Base-by-base conservation (phyloP, 2,113 vertebrate genomes). In the Bos javanicus region DNA sequence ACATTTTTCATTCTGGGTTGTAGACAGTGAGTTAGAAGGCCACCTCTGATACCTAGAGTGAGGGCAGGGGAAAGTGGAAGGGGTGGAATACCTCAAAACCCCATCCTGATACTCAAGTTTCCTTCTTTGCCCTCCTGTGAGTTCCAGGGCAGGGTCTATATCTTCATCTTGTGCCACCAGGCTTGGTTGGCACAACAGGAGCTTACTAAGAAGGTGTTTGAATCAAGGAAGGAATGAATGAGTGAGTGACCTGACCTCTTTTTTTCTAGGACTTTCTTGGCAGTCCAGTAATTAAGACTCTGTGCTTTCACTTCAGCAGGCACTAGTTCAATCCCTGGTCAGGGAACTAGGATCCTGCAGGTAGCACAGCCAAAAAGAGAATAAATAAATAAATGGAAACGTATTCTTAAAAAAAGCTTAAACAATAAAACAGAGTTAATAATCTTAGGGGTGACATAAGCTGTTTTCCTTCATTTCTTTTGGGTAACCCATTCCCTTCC, bases 121-220 rank as follows among this genome's bases (percentile, higher is more conserved):
- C 13, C 26, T 59, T 21, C 17, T 62, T 7, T 3, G 7, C 2
- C 57, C 15, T 7, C 5, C 19, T 7, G 3, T 0, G 14, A 19
- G 36, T 23, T 62, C 0, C 43, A 19, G n/a, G 60, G 56, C 21
- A 43, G 83, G 28, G 36, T 56, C 54, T 43, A 0, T 30, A 14
- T 48, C n/a, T 91, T 60, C 9, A 16, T 62, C 26, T 23, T 87
- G 36, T 52, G 30, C 30, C 7, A 9, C 36, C 23, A 28, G 7
- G 60, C 43, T 84, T 80, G 16, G 23, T 36, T 74, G 74, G 39
- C 30, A 26, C 3, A 76, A 14, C 1, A 36, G 15, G 64, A 64
- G 36, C 57, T 52, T 64, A 28, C 54, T 74, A 28, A 59, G 36
- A 94, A 64, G n/a, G 16, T 4, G 3, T 91, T 80, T 87, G 60